These are phyloP conservation scores for Rhingia campestris DNA, from an alignment of 2,888 invertebrate genomes.

Conservation along the genomic window DNA sequence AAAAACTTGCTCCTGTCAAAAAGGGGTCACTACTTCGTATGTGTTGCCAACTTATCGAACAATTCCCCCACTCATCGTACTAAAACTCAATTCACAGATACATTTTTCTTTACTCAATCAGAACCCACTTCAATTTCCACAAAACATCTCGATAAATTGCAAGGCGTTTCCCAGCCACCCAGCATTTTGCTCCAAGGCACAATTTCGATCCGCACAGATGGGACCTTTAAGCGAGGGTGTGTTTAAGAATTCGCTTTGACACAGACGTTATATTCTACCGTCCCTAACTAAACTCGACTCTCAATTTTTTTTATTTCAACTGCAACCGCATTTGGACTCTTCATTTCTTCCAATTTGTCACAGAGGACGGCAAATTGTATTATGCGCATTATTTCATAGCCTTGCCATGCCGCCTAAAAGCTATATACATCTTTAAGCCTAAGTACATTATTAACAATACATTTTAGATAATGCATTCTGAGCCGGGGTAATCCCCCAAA, in stretches of 20 bases:
- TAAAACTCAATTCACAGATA: not conserved
- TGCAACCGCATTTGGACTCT: slow-evolving; percentile 34
- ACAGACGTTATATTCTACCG: not conserved
- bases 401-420: slow-evolving; percentile 10
- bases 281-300: too few relatives aligned
- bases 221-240: slow-evolving; percentile 18
- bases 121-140: slow-evolving; percentile 7
- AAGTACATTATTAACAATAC: slow-evolving; percentile 63
- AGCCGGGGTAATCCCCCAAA: slow-evolving; percentile 17
- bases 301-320: slow-evolving; percentile 4
- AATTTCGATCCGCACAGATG: slow-evolving; percentile 36
- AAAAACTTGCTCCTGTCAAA: too few relatives aligned
- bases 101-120: not conserved
- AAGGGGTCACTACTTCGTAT: too few relatives aligned
- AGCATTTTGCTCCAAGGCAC: slow-evolving; percentile 24
- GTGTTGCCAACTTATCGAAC: too few relatives aligned
- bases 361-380: slow-evolving; percentile 38
- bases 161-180: slow-evolving; percentile 26
- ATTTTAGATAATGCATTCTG: slow-evolving; percentile 51
- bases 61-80: too few relatives aligned
- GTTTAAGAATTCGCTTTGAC: slow-evolving; percentile 15
- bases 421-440: slow-evolving; percentile 23
- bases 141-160: not conserved
- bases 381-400: slow-evolving; percentile 13
- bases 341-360: slow-evolving; percentile 49